Evolutionary conservation across 2,888 invertebrate species (phyloP).

Genomic region (Agrochola macilenta): DNA sequence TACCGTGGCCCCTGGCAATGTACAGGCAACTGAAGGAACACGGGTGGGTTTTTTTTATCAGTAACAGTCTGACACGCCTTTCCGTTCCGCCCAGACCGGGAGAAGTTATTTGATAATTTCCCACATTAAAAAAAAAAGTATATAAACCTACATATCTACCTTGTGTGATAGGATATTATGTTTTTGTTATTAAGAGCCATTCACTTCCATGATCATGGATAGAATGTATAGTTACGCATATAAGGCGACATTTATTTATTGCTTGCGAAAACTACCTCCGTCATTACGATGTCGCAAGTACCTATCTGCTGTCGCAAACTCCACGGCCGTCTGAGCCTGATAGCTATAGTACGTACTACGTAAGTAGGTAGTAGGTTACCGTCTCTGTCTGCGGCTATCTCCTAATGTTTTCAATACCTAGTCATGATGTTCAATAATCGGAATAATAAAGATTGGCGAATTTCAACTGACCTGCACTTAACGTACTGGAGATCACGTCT

Average conservation of each 20-base stretch:
- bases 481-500: too few relatives aligned
- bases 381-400: background rate
- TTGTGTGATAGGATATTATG: too few relatives aligned
- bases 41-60: too few relatives aligned
- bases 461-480: too few relatives aligned
- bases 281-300: constrained; percentile 32
- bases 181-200: constrained; percentile 31
- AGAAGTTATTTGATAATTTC: too few relatives aligned
- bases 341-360: background rate
- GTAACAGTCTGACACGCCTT: too few relatives aligned
- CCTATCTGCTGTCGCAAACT: constrained; percentile 28
- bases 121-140: too few relatives aligned
- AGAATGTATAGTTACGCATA: constrained; percentile 48
- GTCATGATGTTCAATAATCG: background rate
- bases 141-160: background rate
- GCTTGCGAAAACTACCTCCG: constrained; percentile 61
- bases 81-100: too few relatives aligned
- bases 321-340: constrained; percentile 3
- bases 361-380: background rate
- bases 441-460: too few relatives aligned
- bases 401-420: constrained; percentile 6
- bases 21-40: too few relatives aligned
- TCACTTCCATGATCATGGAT: constrained; percentile 52
- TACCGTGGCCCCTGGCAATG: too few relatives aligned
- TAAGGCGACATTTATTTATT: constrained; percentile 51